Base-by-base conservation (phyloP, 2,113 vertebrate genomes). In the Odontesthes bonariensis region DNA sequence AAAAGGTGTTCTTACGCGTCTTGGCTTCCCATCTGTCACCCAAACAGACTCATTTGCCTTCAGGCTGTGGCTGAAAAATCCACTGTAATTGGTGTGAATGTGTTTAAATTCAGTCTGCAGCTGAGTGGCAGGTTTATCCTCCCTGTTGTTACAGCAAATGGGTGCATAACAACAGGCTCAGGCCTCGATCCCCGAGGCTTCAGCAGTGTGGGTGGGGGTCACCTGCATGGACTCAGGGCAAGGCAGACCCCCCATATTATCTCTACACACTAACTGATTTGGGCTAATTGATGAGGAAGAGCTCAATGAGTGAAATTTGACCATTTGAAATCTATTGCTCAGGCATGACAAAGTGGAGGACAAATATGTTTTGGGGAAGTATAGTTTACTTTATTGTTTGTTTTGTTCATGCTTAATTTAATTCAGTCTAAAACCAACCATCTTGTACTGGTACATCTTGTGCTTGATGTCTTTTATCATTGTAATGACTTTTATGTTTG, bases 71-170 rank as follows among this genome's bases (percentile, higher is more conserved):
- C 86, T 74, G 89, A 51, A 81, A 82, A 91, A 91, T 94, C 88
- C 88, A 55, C 4, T 75, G 72, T 94, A 95, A 94, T 92, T 94
- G 90, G 84, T 90, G 89, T 90, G 89, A 94, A 94, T 93, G 84
- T 77, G 91, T 81, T 90, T 89, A 83, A 90, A 92, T 89, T 91
- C 74, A 80, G 88, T 89, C 84, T 80, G 85, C 82, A 76, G 75
- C 89, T 91, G 72, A 86, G 85, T 82, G 73, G 74, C 82, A 87
- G 89, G 69, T 90, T 93, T 94, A 91, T 86, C 77, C 84, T 75
- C 82, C 92, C 82, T 91, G 92, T 94, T 95, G 94, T 94, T 88
- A 83, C 88, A 88, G 82, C 89, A 92, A 90, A 94, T 91, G 89
- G 81, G 82, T 86, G 92, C 88, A 85, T 89, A 93, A 90, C 88